phyloP scores from a whole-genome alignment of 2,888 invertebrate genomes.

The Ichneumon xanthorius region DNA sequence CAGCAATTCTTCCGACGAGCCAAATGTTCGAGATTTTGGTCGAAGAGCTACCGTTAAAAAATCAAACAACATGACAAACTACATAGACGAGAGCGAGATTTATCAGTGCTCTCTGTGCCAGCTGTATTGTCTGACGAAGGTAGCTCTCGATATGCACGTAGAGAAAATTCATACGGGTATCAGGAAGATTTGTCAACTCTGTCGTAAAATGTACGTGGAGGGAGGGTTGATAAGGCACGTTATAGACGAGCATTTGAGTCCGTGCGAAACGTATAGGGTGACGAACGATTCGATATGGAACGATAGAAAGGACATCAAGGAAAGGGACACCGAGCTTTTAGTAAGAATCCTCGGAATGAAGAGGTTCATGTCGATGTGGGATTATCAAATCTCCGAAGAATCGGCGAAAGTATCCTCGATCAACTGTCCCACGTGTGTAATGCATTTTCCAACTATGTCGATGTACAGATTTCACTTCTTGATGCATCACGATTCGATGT shows the following conservation, averaged over 20 bases:
- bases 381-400: slow-evolving; percentile 69
- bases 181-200: slow-evolving; percentile 73
- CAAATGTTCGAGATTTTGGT: not conserved
- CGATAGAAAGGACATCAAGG: slow-evolving; percentile 51
- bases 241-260: slow-evolving; percentile 71
- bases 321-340: slow-evolving; percentile 70
- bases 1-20: not conserved
- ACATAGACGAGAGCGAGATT: slow-evolving; percentile 56
- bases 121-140: slow-evolving; percentile 55
- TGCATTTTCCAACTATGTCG: slow-evolving; percentile 63
- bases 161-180: slow-evolving; percentile 67
- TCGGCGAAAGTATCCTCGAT: slow-evolving; percentile 17
- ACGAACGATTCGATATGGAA: slow-evolving; percentile 19
- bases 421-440: slow-evolving; percentile 67
- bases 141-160: slow-evolving; percentile 66
- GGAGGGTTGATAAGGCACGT: slow-evolving; percentile 74
- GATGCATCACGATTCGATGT: slow-evolving; percentile 73
- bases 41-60: not conserved
- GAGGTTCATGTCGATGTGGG: slow-evolving; percentile 70
- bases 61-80: not conserved
- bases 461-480: slow-evolving; percentile 73
- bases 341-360: slow-evolving; percentile 69
- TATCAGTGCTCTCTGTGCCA: slow-evolving; percentile 65
- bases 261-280: slow-evolving; percentile 18
- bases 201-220: slow-evolving; percentile 69